Base-by-base conservation (phyloP, 2,113 vertebrate species). In the Cyanoramphus novaezelandiae region DNA sequence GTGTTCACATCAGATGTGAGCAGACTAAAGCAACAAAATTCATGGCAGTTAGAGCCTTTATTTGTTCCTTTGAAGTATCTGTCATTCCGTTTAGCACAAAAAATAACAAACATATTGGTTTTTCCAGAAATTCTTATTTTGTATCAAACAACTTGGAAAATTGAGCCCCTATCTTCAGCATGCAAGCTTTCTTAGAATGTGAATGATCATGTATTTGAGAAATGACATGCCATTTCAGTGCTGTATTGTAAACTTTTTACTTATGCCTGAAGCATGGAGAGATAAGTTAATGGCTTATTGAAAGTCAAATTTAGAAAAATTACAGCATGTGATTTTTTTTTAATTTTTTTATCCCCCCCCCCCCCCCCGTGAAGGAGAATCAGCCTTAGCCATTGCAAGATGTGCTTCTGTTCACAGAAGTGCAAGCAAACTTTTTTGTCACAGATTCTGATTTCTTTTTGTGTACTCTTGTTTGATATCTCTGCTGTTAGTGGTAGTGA, bases 21-120 rank as follows among this genome's bases (percentile, higher is more conserved):
- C n/a, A 82, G 62, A 76, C 82, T 90, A 93, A 75, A 82, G 16
- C 47, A 67, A 35, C 43, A 81, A 49, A 65, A 93, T 93, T 93
- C 39, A 47, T 63, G 63, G 63, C 62, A 91, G 53, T 46, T 77
- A 55, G 59, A 86, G 60, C 24, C 68, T 83, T 68, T 82, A 37
- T 62, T 94, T 88, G 25, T 87, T 75, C 49, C 39, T 84, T 78
- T 89, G 74, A 90, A 72, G 28, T 74, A 33, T 79, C 33, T 82
- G 17, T 85, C 46, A 41, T 76, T 55, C 47, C 8, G 6, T 93
- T 75, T 71, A 84, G 39, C 13, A 55, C 46, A 68, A 86, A 83
- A 93, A 91, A 71, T 39, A 78, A 90, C 24, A 82, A 82, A 35
- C 70, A 33, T 24, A 11, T 7, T 29, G 33, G 2, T 59, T 10